Percentiles rank a stretch among this genome's conserved stretches.
These are phyloP conservation scores for Lepidostoma basale DNA, from an alignment of 1,140 invertebrate species.

Conservation along the genomic window DNA sequence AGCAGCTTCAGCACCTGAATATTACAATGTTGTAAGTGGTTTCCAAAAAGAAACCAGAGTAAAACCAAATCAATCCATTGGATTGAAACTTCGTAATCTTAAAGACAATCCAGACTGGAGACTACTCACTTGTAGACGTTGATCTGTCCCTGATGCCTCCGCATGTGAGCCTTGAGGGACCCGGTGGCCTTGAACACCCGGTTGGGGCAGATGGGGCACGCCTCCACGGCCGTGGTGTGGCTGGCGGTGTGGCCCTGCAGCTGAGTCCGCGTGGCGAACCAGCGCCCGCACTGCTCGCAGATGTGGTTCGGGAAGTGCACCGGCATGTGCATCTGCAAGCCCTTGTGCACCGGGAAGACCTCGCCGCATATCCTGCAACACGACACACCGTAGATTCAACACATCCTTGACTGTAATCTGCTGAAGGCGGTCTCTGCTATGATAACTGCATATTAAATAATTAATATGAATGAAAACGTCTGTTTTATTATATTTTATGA, in stretches of 20 bases:
- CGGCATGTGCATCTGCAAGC: slow-evolving; percentile 55
- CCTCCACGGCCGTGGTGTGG: slow-evolving; percentile 50
- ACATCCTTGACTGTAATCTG: too few relatives aligned
- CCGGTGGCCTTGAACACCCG: slow-evolving; percentile 45
- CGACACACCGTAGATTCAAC: too few relatives aligned
- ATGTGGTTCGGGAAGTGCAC: slow-evolving; percentile 54
- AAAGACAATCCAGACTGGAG: too few relatives aligned
- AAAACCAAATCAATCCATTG: too few relatives aligned
- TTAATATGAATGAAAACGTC: too few relatives aligned
- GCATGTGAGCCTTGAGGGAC: slow-evolving; percentile 49
- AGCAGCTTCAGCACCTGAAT: too few relatives aligned
- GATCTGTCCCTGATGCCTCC: slow-evolving; percentile 47
- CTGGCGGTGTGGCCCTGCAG: slow-evolving; percentile 51
- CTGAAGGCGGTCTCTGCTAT: too few relatives aligned
- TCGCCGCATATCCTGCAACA: slow-evolving; percentile 48
- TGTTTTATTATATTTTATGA: too few relatives aligned
- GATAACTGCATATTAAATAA: too few relatives aligned
- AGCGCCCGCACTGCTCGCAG: slow-evolving; percentile 54
- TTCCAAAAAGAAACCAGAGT: too few relatives aligned
- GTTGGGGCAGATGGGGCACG: slow-evolving; percentile 52
- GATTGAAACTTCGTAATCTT: too few relatives aligned
- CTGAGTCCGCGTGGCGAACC: slow-evolving; percentile 49
- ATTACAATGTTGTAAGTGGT: too few relatives aligned
- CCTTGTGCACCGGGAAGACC: slow-evolving; percentile 50
- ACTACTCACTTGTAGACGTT: slow-evolving; percentile 48